Evolutionary conservation across 2,888 invertebrate species (phyloP).

Genomic region (Xanthostigma xanthostigma): DNA sequence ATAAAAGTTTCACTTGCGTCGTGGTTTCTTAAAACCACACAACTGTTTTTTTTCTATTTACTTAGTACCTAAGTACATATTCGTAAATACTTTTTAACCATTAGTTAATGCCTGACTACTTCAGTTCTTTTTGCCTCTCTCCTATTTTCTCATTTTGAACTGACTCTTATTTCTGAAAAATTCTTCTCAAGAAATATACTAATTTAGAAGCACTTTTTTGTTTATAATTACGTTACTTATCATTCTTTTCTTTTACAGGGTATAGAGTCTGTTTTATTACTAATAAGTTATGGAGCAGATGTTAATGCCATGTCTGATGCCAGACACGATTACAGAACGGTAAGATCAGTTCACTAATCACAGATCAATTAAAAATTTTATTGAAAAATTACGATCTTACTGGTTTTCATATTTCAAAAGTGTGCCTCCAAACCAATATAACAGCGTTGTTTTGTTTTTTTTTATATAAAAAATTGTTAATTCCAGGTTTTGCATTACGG

Average conservation of each 20-base stretch:
- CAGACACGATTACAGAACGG: slow-evolving; percentile 75
- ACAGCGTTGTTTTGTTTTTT: background rate
- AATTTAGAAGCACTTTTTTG: background rate
- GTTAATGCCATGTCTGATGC: slow-evolving; percentile 75
- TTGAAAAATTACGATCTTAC: background rate
- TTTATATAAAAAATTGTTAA: slow-evolving; percentile 1
- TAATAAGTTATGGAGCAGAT: slow-evolving; percentile 69
- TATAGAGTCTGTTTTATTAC: slow-evolving; percentile 55
- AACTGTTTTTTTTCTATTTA: too few relatives aligned
- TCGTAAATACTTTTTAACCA: background rate
- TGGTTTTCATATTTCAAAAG: slow-evolving; percentile 1
- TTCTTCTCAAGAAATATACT: slow-evolving; percentile 1
- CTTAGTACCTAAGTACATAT: too few relatives aligned
- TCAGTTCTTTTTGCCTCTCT: background rate
- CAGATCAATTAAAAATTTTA: background rate
- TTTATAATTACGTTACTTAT: background rate
- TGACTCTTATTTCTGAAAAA: background rate
- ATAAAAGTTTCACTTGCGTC: too few relatives aligned
- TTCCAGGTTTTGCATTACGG: slow-evolving; percentile 63
- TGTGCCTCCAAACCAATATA: background rate
- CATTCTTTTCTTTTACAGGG: slow-evolving; percentile 34
- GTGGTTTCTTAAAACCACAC: too few relatives aligned
- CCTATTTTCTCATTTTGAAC: background rate
- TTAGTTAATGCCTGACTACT: too few relatives aligned
- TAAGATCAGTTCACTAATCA: slow-evolving; percentile 11